Base-by-base conservation (phyloP, 2,888 invertebrate species). In the Sclerodermus sp. region DNA sequence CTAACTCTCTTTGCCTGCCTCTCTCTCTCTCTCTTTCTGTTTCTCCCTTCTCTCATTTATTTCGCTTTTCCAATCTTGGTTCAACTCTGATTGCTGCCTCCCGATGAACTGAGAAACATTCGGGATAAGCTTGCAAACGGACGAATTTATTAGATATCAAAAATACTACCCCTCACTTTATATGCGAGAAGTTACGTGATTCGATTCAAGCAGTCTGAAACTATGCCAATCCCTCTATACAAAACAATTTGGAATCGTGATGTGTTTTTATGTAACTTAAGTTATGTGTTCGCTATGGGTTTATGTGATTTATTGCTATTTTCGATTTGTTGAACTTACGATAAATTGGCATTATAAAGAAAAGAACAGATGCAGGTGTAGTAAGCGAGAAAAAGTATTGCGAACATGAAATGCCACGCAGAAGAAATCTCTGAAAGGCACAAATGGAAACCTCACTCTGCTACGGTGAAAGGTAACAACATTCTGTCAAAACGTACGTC, bases 401-500 rank as follows among this genome's bases (percentile, higher is more conserved):
- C 48, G 18, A 49, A 45, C 48, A 47, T 50, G 50, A 63, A 62
- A 62, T 58, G 58, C 54, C 48, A 42, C 34, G 34, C 12, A 29
- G 41, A 32, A 53, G 60, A 63, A 63, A 62, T 65, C 57, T 57
- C 53, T 58, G 62, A 61, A 61, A 60, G 57, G 64, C 56, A 54
- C 64, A 66, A 65, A 66, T 66, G 61, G 66, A 64, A 58, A 61
- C 57, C 66, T 63, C 55, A 61, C 48, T 51, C 51, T 55, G 54
- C 55, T 56, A 57, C 51, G 49, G 60, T 57, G 62, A 64, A 58
- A 65, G 48, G 66, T 66, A 64, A 62, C 64, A 66, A 65, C 64
- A 64, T 62, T 65, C 54, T 54, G 49, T 57, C 58, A 55, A 57
- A 60, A 60, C 65, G 50, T 55, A 53, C 53, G 53, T 42, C 55